Conservation (phyloP, 2,888 invertebrate genomes). For the Meta bourneti region DNA sequence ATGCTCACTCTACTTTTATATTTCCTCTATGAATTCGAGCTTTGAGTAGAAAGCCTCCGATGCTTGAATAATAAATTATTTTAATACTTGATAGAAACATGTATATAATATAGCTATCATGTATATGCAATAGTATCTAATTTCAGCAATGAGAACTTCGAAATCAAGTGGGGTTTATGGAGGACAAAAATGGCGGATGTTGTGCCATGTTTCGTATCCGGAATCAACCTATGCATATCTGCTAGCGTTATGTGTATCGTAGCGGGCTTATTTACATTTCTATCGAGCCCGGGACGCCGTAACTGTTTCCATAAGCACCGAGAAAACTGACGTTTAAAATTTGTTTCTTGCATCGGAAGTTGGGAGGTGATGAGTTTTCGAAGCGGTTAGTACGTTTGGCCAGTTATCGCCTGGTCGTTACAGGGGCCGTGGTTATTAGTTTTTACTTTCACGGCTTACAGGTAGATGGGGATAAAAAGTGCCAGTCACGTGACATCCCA, state of each 20-base stretch:
- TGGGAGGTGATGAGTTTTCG: conserved; percentile 28
- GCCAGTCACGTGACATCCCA: background rate
- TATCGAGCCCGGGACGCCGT: conserved; percentile 28
- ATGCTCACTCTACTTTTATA: too few relatives aligned
- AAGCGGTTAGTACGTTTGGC: conserved; percentile 33
- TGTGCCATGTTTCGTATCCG: background rate
- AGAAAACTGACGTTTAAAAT: conserved; percentile 46
- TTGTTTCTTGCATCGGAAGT: conserved; percentile 37
- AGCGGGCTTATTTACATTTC: conserved; percentile 56
- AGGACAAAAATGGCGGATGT: conserved; percentile 27
- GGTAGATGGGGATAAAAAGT: background rate
- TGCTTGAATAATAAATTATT: too few relatives aligned
- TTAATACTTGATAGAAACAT: too few relatives aligned
- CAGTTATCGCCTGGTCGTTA: conserved; percentile 31
- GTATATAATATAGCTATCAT: too few relatives aligned
- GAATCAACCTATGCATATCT: background rate
- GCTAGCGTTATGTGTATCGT: conserved; percentile 5
- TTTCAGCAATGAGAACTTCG: background rate
- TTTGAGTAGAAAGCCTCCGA: too few relatives aligned
- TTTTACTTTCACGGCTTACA: conserved; percentile 11
- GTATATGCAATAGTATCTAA: too few relatives aligned
- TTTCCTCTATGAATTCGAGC: too few relatives aligned
- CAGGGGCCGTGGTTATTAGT: conserved; percentile 12
- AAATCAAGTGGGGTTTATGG: background rate
- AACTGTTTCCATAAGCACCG: conserved; percentile 41